A percentile compares a stretch with the other conserved stretches of the same genome.
Evolutionary conservation across 2,888 invertebrate species (phyloP).

Genomic region (Agrochola circellaris): DNA sequence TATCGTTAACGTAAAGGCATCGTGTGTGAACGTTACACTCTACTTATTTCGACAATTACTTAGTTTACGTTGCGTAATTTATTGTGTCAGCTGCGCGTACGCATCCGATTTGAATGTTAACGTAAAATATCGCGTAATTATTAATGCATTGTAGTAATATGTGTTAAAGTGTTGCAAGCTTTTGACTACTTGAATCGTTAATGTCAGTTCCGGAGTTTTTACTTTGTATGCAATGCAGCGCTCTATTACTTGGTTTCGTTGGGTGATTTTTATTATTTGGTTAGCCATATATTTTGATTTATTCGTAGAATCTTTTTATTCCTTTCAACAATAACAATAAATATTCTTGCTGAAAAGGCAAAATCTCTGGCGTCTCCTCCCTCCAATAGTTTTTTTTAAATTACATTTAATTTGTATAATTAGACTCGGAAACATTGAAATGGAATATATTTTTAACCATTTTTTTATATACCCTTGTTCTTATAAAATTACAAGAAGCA

Average conservation of each 20-base stretch:
- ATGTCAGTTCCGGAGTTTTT: slow-evolving; percentile 57
- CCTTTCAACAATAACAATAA: too few species aligned
- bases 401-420: too few species aligned
- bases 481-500: background rate
- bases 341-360: too few species aligned
- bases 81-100: slow-evolving; percentile 69
- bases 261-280: slow-evolving; percentile 7
- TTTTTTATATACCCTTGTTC: background rate
- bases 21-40: slow-evolving; percentile 85
- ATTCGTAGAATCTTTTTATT: background rate
- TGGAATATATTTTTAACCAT: too few species aligned
- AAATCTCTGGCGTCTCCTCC: too few species aligned
- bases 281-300: background rate
- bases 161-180: slow-evolving; percentile 57
- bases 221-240: slow-evolving; percentile 44
- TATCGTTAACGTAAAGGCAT: slow-evolving; percentile 63
- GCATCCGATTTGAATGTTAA: slow-evolving; percentile 65
- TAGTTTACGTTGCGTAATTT: slow-evolving; percentile 63
- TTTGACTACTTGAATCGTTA: slow-evolving; percentile 44
- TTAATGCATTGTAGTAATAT: slow-evolving; percentile 41
- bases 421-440: too few species aligned
- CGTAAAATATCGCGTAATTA: slow-evolving; percentile 58
- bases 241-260: slow-evolving; percentile 9
- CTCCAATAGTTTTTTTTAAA: too few species aligned
- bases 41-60: slow-evolving; percentile 78